These are phyloP conservation scores for Apodemia zela DNA, from an alignment of 2,888 invertebrate species.

Conservation along the genomic window DNA sequence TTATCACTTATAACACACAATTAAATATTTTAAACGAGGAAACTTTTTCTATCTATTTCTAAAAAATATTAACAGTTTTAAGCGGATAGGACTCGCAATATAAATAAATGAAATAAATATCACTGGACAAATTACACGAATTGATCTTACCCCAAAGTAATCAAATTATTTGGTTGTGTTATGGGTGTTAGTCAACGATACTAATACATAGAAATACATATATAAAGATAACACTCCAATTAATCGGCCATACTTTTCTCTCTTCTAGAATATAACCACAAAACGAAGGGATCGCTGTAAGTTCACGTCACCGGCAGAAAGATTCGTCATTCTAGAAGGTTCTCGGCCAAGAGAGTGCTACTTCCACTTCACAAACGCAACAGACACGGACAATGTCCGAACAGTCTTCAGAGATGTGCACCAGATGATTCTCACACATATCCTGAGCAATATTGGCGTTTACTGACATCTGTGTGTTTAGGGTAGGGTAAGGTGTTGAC, in stretches of 20 bases:
- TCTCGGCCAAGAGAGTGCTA: slow-evolving; percentile 80
- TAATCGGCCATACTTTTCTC: neutral
- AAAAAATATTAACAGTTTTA: no score
- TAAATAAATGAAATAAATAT: no score
- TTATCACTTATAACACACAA: no score
- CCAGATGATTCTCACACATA: slow-evolving; percentile 80
- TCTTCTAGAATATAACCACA: slow-evolving; percentile 76
- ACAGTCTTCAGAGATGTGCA: slow-evolving; percentile 88
- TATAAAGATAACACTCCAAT: no score
- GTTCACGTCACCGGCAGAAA: slow-evolving; percentile 48
- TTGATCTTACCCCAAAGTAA: no score
- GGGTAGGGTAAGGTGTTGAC: neutral
- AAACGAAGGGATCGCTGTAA: slow-evolving; percentile 58
- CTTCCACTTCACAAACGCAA: slow-evolving; percentile 88
- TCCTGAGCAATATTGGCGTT: slow-evolving; percentile 66
- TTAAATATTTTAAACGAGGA: no score
- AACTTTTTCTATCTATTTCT: no score
- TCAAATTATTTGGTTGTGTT: no score
- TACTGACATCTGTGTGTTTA: slow-evolving; percentile 40
- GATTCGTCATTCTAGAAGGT: slow-evolving; percentile 59
- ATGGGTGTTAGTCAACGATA: no score
- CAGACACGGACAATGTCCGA: slow-evolving; percentile 86
- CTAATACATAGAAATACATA: no score
- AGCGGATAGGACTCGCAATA: no score
- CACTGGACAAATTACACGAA: no score